Evolutionary conservation across 2,888 invertebrate species (phyloP), one percentile per base, ranked within the genome.

Genomic region (Athalia cordata): DNA sequence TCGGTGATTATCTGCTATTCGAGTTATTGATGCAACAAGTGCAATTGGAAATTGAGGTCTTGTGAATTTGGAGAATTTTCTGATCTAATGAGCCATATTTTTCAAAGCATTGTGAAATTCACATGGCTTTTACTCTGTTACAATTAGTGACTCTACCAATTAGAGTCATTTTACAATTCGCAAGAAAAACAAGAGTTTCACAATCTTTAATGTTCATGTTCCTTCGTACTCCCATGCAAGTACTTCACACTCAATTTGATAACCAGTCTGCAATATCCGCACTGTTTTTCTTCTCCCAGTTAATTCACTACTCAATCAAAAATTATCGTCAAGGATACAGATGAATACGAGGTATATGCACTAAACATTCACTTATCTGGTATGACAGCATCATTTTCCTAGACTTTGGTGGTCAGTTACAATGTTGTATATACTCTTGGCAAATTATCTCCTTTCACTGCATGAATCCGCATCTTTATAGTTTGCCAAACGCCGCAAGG

Each of bases 171-270:
- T 50, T 15, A 67, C 50, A 67, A 50, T 67, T 67, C 50, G 67
- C 67, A 67, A 67, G 15, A 8, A 67, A 50, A 47, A 50, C 2
- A 2, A 47, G 50, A 29, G 45, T 66, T 67, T 67, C 55, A 29
- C 66, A 77, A 77, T 77, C 66, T 68, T 15, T n/a, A 55, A 43
- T 45, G 57, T 72, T 68, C 72, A 66, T 55, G 9, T 50, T 47
- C 15, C 5, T 67, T 55, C 13, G 13, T 29, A 50, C 43, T 57
- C 15, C 59, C 8, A 8, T 7, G 55, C 13, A 43, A 13, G 52
- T 15, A 55, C 29, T 72, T 72, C 50, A 68, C 77, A 55, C 47
- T 29, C 62, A 77, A 77, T 77, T 67, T 67, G 50, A 67, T 66
- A 66, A 66, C 67, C 15, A 49, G 68, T 29, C n/a, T 49, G 66